Evolutionary conservation across 2,888 invertebrate genomes (phyloP).

Genomic region (Microctonus aethiopoides): DNA sequence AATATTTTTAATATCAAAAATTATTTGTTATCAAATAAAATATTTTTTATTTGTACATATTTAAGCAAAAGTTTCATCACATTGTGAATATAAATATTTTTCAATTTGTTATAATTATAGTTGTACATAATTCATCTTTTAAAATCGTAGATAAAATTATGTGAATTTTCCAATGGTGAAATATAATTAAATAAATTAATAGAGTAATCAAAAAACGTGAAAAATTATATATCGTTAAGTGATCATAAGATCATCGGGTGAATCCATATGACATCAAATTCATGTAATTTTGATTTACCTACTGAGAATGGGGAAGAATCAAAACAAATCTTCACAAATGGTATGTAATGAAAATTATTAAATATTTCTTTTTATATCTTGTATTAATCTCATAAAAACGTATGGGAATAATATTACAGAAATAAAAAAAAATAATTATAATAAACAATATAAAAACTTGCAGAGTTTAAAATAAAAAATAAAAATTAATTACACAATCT

Average conservation of each 20-base stretch:
- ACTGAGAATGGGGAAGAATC: slow-evolving; percentile 49
- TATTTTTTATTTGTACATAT: too few species aligned
- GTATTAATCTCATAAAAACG: background rate
- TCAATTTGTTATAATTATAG: too few species aligned
- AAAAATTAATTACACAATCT: too few species aligned
- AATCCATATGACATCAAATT: slow-evolving; percentile 59
- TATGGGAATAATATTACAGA: background rate
- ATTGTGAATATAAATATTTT: too few species aligned
- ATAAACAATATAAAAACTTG: background rate
- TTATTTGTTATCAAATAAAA: too few species aligned
- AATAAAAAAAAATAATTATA: background rate
- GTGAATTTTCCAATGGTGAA: too few species aligned
- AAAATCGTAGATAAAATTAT: too few species aligned
- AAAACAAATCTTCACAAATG: slow-evolving; percentile 42
- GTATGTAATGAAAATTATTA: slow-evolving; percentile 40
- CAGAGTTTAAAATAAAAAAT: too few species aligned
- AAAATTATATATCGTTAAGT: slow-evolving; percentile 33
- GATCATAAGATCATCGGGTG: slow-evolving; percentile 30
- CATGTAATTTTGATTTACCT: slow-evolving; percentile 53
- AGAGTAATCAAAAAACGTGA: background rate
- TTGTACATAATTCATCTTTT: too few species aligned
- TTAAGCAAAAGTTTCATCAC: too few species aligned
- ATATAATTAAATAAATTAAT: background rate
- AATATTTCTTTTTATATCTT: background rate
- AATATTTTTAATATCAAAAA: too few species aligned